Conservation (phyloP, 2,888 invertebrate genomes). For the Heterodera filipjevi region DNA sequence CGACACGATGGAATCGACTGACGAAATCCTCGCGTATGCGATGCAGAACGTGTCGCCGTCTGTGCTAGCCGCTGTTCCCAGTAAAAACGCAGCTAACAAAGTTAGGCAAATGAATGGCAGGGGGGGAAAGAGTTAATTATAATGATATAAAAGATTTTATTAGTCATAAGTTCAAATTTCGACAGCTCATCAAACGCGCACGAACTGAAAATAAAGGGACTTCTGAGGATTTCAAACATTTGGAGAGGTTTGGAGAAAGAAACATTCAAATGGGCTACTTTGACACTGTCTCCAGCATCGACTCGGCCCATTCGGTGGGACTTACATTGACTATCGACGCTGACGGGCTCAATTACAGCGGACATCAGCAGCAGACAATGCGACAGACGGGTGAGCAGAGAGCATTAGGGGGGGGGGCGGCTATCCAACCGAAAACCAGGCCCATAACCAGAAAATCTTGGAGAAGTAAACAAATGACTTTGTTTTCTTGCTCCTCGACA, state of each 20-base stretch:
- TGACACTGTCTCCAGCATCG: background rate
- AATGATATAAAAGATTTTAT: too few relatives aligned
- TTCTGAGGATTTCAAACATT: background rate
- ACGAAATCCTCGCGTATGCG: constrained; percentile 20
- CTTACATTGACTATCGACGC: background rate
- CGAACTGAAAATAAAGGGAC: background rate
- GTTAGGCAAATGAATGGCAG: background rate
- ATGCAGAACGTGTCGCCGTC: constrained; percentile 14
- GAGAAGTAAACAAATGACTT: too few relatives aligned
- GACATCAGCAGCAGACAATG: background rate
- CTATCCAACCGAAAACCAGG: too few relatives aligned
- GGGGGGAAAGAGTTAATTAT: background rate
- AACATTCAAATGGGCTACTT: background rate
- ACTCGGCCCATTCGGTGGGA: background rate
- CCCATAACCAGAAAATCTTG: too few relatives aligned
- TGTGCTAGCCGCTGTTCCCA: constrained; percentile 21
- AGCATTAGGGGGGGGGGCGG: too few relatives aligned
- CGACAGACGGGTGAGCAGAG: background rate
- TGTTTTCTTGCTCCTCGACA: too few relatives aligned
- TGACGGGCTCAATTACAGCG: background rate
- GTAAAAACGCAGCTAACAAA: constrained; percentile 25
- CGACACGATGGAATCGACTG: constrained; percentile 14
- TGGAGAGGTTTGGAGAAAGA: background rate
- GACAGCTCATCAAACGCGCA: constrained; percentile 2
- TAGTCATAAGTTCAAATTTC: too few relatives aligned